phyloP scores from a whole-genome alignment of 2,797 vertebrate genomes.

The Pangasius djambal region DNA sequence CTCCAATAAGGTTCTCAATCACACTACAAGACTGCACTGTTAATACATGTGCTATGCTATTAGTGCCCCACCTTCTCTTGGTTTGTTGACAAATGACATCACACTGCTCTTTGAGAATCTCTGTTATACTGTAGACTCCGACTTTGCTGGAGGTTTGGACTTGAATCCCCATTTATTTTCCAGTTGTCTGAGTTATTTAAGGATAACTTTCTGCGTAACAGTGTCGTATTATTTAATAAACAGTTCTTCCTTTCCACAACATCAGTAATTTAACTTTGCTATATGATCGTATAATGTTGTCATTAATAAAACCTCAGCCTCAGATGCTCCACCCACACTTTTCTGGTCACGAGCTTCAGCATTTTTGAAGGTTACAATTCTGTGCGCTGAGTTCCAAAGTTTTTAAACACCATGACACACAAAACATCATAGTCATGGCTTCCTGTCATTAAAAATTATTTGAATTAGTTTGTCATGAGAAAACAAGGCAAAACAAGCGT shows the following conservation, averaged over 20 bases:
- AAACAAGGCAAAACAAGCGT: not conserved
- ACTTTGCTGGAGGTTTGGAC: slow-evolving; percentile 21
- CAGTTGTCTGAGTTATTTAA: not conserved
- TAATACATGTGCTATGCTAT: slow-evolving; percentile 1
- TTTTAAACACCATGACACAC: not conserved
- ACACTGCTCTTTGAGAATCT: slow-evolving; percentile 4
- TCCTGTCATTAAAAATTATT: not conserved
- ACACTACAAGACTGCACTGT: not conserved
- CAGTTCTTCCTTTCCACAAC: not conserved
- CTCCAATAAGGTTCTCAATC: slow-evolving; percentile 38
- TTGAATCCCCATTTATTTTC: not conserved
- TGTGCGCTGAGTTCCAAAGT: not conserved
- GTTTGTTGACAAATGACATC: not conserved
- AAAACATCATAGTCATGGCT: not conserved
- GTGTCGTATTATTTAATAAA: slow-evolving; percentile 3
- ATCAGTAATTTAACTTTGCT: not conserved
- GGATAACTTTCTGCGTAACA: not conserved
- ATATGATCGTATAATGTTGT: not conserved
- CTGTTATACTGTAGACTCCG: slow-evolving; percentile 10
- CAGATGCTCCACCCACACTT: not conserved
- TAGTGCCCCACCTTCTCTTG: not conserved
- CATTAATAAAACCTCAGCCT: not conserved
- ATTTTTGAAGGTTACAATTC: not conserved
- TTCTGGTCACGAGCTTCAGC: not conserved
- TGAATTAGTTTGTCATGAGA: not conserved